Evolutionary conservation across 2,797 vertebrate genomes (phyloP).

Genomic region (Ceyx erithaca): DNA sequence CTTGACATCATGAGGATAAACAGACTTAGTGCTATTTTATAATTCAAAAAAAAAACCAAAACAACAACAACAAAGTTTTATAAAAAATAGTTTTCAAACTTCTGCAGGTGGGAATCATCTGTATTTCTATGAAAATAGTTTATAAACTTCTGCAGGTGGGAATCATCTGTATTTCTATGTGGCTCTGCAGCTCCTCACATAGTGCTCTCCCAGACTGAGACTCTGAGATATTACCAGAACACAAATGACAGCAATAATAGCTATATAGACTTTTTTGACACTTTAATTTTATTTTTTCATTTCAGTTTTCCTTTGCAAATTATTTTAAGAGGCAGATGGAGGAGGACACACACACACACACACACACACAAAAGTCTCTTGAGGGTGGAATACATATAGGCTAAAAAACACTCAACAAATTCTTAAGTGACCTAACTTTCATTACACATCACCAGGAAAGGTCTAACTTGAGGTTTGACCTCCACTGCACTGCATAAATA

Average conservation of each 20-base stretch:
- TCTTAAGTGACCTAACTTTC: background rate
- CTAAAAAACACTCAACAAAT: background rate
- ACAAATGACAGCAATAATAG: background rate
- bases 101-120: background rate
- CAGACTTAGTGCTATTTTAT: background rate
- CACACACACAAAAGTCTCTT: background rate
- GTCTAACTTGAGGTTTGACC: slow-evolving; percentile 63
- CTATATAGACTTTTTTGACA: background rate
- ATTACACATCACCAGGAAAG: slow-evolving; percentile 33
- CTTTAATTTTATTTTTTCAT: background rate
- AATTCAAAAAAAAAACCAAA: background rate
- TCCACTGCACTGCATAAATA: slow-evolving; percentile 73
- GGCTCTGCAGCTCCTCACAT: background rate
- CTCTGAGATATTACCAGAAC: background rate
- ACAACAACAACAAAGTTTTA: background rate
- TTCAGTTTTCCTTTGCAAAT: background rate
- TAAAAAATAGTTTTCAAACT: background rate
- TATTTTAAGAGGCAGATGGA: background rate
- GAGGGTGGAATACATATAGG: background rate
- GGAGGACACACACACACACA: background rate
- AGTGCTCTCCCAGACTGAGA: background rate
- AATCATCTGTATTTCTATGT: background rate
- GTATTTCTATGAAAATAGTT: background rate
- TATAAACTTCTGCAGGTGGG: background rate
- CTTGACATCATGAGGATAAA: background rate